Base-by-base conservation (phyloP, 2,888 invertebrate genomes). In the Leptopilina drosophilae region DNA sequence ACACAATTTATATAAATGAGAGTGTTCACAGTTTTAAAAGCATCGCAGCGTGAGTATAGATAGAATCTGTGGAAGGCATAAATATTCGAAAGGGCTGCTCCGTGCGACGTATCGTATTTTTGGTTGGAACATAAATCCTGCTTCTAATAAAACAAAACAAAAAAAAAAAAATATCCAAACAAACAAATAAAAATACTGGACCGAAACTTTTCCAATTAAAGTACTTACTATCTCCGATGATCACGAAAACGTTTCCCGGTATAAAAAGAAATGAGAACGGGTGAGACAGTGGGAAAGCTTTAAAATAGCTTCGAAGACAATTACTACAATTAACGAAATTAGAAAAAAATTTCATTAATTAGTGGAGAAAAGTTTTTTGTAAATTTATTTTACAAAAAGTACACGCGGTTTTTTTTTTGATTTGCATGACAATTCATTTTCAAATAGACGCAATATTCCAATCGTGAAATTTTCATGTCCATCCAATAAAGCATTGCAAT, bases 171-270 rank as follows among this genome's bases (percentile, higher is more conserved):
- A 49, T 11, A 49, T 1, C 12, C 49, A 49, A 49, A 11, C 73
- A 33, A 73, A 40, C 40, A 73, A 73, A 56, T 73, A 73, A 59
- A 73, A 73, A 73, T 56, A n/a, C 56, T 73, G 73, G 56, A 73
- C 73, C 62, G 83, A 84, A 88, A 88, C 84, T 88, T 88, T 88
- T 88, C 86, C 88, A 88, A 88, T 88, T 88, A 88, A 88, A 88
- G 88, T 88, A 84, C 85, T 84, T 83, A 84, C 85, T 88, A 86
- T 87, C 87, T 84, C 82, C 84, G 84, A 87, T 86, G 85, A 87
- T 88, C 88, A 83, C 84, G 78, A 81, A 83, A 83, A 84, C 84
- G 85, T 83, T 84, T 82, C 83, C 85, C 64, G 76, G 46, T 73
- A 76, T 14, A 40, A 76, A 40, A 64, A 67, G 53, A 40, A 59